Evolutionary conservation across 2,888 invertebrate species (phyloP).

Genomic region (Diaprepes abbreviatus): DNA sequence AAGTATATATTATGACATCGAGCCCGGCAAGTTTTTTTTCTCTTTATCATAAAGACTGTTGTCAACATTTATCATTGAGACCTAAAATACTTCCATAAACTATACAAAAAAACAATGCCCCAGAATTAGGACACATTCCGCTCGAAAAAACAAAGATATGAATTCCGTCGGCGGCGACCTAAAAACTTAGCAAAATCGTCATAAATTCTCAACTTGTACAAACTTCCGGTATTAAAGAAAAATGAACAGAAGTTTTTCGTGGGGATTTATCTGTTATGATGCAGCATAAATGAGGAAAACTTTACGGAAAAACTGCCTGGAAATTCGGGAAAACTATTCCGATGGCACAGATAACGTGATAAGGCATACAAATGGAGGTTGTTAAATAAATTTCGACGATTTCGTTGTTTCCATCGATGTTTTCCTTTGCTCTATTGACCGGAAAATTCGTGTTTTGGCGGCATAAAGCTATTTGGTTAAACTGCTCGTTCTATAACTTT

Average conservation of each 20-base stretch:
- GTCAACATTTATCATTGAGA: not conserved
- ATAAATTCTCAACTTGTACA: conserved; percentile 42
- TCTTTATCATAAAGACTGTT: not conserved
- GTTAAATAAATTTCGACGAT: conserved; percentile 35
- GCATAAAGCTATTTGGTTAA: conserved; percentile 7
- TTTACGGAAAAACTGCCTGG: conserved; percentile 42
- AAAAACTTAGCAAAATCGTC: conserved; percentile 32
- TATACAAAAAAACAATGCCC: not conserved
- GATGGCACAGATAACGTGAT: conserved; percentile 44
- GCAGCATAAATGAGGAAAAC: conserved; percentile 39
- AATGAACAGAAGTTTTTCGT: conserved; percentile 43
- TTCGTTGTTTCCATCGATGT: conserved; percentile 29
- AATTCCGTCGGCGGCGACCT: conserved; percentile 10
- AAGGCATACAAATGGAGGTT: conserved; percentile 39
- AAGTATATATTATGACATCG: too few species aligned
- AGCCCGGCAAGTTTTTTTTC: not conserved
- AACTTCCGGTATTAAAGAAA: conserved; percentile 44
- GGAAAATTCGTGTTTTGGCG: conserved; percentile 18
- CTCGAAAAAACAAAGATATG: conserved; percentile 17
- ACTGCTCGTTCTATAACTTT: not conserved
- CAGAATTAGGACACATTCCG: conserved; percentile 6
- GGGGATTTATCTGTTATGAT: conserved; percentile 45
- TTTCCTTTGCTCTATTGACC: conserved; percentile 40
- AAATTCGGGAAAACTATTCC: conserved; percentile 47
- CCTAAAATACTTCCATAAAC: not conserved